Conservation (phyloP, 2,797 vertebrate genomes). For the Crocidura indochinensis region DNA sequence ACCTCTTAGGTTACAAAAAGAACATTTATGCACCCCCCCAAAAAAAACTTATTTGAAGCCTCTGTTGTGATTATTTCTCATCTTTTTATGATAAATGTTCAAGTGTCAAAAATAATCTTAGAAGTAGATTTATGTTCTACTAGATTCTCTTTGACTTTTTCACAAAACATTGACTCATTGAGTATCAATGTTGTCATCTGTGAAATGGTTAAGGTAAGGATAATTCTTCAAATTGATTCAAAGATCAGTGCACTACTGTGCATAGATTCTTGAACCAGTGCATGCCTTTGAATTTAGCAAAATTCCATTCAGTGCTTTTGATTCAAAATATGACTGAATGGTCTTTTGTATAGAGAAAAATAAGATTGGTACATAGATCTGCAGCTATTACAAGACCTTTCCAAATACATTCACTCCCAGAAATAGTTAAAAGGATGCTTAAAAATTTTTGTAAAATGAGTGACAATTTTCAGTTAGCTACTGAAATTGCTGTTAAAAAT, state of each 20-base stretch:
- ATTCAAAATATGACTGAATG: not conserved
- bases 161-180: not conserved
- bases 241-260: not conserved
- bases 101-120: constrained; percentile 27
- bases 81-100: not conserved
- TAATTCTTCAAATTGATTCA: not conserved
- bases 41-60: not conserved
- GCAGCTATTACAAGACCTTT: constrained; percentile 32
- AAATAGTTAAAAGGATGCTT: constrained; percentile 27
- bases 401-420: not conserved
- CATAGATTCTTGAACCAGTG: not conserved
- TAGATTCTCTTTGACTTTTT: not conserved
- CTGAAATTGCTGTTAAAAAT: not conserved
- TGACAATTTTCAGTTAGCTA: not conserved
- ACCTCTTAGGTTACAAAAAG: not conserved
- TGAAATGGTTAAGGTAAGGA: not conserved
- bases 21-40: not conserved
- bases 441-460: not conserved
- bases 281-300: not conserved
- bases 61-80: not conserved
- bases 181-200: not conserved
- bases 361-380: not conserved
- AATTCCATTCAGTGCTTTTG: not conserved
- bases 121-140: not conserved
- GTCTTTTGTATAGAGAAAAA: constrained; percentile 43